Evolutionary conservation across 2,888 invertebrate genomes (phyloP).

Genomic region (Meta bourneti): DNA sequence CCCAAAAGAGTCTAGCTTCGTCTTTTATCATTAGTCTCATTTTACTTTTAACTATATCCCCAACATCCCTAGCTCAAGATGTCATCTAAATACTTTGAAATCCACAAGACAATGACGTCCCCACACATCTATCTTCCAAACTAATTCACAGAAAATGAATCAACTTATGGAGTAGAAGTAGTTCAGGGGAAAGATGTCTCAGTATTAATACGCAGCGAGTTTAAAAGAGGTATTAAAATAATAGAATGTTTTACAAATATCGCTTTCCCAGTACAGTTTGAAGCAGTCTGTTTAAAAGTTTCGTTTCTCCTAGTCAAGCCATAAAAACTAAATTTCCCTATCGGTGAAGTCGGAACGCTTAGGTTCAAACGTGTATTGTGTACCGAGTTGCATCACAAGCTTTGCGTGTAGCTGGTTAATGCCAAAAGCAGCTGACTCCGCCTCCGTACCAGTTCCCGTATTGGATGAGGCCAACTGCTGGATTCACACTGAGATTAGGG

Average conservation of each 20-base stretch:
- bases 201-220: too few species aligned
- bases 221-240: too few species aligned
- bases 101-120: too few species aligned
- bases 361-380: constrained; percentile 44
- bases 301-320: constrained; percentile 54
- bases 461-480: constrained; percentile 62
- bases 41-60: too few species aligned
- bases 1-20: too few species aligned
- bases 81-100: too few species aligned
- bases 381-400: constrained; percentile 55
- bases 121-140: too few species aligned
- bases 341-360: constrained; percentile 31
- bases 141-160: too few species aligned
- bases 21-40: too few species aligned
- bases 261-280: background rate
- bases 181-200: too few species aligned
- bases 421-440: constrained; percentile 68
- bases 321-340: constrained; percentile 55
- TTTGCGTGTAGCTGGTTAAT: constrained; percentile 57
- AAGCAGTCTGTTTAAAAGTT: constrained; percentile 18
- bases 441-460: constrained; percentile 46
- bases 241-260: background rate
- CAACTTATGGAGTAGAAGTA: too few species aligned
- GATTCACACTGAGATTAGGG: constrained; percentile 47
- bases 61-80: too few species aligned